These are phyloP conservation scores for Leptopilina clavipes DNA, from an alignment of 1,140 invertebrate genomes.

Conservation along the genomic window DNA sequence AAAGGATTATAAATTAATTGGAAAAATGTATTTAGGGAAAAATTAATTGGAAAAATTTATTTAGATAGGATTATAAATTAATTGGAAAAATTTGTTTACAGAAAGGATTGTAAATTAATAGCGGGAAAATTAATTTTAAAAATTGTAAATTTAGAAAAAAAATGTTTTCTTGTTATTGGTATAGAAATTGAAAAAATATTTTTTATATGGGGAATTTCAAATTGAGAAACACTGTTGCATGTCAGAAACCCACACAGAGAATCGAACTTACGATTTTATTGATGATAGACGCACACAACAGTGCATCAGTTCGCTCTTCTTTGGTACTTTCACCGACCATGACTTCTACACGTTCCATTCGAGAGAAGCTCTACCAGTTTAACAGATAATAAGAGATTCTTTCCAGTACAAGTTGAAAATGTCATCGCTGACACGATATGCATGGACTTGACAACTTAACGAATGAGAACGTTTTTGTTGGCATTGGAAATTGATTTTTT, in stretches of 20 bases:
- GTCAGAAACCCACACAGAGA: constrained; percentile 21
- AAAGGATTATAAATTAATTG: no score
- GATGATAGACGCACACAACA: constrained; percentile 14
- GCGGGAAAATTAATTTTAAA: no score
- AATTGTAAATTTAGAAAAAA: no score
- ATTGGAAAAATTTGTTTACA: no score
- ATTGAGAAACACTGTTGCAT: constrained; percentile 41
- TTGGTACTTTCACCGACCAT: constrained; percentile 68
- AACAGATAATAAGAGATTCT: constrained; percentile 39
- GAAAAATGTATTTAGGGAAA: no score
- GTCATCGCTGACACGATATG: background rate
- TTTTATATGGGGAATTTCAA: background rate
- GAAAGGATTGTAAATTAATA: no score
- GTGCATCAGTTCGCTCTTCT: constrained; percentile 25
- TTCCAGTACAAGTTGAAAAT: constrained; percentile 35
- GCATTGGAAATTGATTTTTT: no score
- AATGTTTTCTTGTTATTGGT: background rate
- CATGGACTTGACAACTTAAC: no score
- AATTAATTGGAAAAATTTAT: no score
- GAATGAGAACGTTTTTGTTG: no score
- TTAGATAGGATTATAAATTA: no score
- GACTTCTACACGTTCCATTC: constrained; percentile 65
- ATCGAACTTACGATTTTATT: background rate
- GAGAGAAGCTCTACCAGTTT: constrained; percentile 61
- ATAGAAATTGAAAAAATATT: background rate